Conservation (phyloP, 2,113 vertebrate genomes). For the Centropristis striata region DNA sequence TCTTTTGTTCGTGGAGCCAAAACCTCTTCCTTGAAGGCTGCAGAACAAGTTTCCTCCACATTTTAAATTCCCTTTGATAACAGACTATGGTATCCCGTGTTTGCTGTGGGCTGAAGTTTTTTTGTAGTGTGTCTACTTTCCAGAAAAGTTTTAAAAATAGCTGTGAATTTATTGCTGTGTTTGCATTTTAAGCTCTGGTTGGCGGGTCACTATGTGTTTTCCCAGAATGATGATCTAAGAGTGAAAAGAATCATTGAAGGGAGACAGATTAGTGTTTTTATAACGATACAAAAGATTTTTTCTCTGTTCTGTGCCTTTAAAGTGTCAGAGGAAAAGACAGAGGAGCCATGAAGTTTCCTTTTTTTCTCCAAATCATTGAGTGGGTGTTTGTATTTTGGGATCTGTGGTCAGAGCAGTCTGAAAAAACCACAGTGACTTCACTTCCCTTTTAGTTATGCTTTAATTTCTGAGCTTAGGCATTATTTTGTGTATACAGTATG, state of each 20-base stretch:
- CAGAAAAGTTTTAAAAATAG: slow-evolving; percentile 10
- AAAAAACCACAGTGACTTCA: slow-evolving; percentile 23
- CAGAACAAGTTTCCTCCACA: slow-evolving; percentile 6
- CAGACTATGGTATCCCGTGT: not conserved
- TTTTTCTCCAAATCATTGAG: not conserved
- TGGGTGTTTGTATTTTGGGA: slow-evolving; percentile 28
- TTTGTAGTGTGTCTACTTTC: not conserved
- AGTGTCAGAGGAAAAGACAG: no score
- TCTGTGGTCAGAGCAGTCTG: slow-evolving; percentile 23
- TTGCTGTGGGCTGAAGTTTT: slow-evolving; percentile 14
- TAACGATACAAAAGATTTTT: not conserved
- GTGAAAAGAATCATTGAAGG: not conserved
- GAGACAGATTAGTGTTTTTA: not conserved
- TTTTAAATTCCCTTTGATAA: slow-evolving; percentile 37
- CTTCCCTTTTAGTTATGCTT: slow-evolving; percentile 25
- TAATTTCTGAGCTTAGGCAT: slow-evolving; percentile 26
- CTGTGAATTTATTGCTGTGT: not conserved
- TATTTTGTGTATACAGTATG: slow-evolving; percentile 4
- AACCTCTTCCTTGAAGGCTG: slow-evolving; percentile 14
- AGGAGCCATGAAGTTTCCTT: no score
- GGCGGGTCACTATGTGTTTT: not conserved
- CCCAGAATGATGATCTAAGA: not conserved
- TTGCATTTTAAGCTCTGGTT: not conserved
- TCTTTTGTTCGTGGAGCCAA: slow-evolving; percentile 23
- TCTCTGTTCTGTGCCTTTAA: not conserved